Evolutionary conservation across 1,140 invertebrate genomes (phyloP), one percentile per base, ranked within the genome.

Genomic region (Euwallacea similis): DNA sequence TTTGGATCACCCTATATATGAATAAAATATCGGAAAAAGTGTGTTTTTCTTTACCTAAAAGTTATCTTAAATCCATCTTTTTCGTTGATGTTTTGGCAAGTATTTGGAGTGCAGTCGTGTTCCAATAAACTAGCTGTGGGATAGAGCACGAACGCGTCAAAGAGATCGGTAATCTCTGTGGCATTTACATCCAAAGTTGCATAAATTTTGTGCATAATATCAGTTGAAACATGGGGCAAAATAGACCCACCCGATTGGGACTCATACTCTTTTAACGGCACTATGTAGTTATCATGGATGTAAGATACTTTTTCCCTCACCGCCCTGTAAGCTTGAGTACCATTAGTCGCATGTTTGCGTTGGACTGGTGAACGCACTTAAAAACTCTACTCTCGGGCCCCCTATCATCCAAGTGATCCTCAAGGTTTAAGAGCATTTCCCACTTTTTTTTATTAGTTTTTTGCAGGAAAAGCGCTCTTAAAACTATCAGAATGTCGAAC

Each of bases 121-220:
- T 87, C 85, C 72, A 89, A 83, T 82, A 90, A 86, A 21, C 86
- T 85, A 0, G 85, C 85, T 10, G 81, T 85, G 0, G 86, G 82
- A 76, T 87, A 91, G 41, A 91, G 79, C 33, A 86, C 79, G 67
- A 84, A 85, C 13, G 81, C 82, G 3, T 79, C 70, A 8, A 82
- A 80, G 64, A 83, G 76, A 10, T 84, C 84, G 59, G 85, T 80
- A 0, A 89, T 80, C 73, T 89, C 87, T 71, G 87, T 90, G 13
- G 88, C 81, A 74, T 91, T 91, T 2, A 88, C 89, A 72, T 90
- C 88, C 66, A 90, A 83, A 66, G 89, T 87, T 2, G 86, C 88
- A 44, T 88, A 88, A 6, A 89, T 83, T 75, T 86, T 86, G 10
- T 91, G 79, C 42, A 91, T 87, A 4, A 87, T 85, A 74, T 88